phyloP scores from a whole-genome alignment of 1,140 invertebrate species.

The Drosophila sucinea region DNA sequence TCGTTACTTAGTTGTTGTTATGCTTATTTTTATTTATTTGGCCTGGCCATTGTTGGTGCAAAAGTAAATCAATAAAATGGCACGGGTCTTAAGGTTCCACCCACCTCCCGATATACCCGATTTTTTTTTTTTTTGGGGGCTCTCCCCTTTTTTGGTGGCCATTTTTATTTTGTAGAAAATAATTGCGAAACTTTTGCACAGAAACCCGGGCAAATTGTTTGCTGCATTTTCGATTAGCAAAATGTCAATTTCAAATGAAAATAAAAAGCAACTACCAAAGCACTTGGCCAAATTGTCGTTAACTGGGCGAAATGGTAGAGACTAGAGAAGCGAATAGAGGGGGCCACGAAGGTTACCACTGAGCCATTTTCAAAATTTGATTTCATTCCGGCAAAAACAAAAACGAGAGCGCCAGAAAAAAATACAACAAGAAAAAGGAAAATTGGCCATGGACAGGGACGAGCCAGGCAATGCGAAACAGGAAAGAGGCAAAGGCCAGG shows the following conservation, averaged over 20 bases:
- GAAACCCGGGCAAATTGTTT: conserved; percentile 70
- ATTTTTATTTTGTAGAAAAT: conserved; percentile 59
- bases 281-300: conserved; percentile 63
- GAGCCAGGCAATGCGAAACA: conserved; percentile 26
- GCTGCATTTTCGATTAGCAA: conserved; percentile 80
- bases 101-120: background rate
- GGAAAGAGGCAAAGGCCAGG: conserved; percentile 15
- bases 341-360: background rate
- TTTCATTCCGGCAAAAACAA: conserved; percentile 45
- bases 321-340: background rate
- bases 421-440: background rate
- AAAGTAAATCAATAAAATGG: conserved; percentile 78
- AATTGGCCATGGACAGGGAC: conserved; percentile 60
- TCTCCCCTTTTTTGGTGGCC: background rate
- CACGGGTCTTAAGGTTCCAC: conserved; percentile 54
- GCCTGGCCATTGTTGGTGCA: conserved; percentile 66
- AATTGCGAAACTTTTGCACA: conserved; percentile 74
- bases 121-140: background rate
- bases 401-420: background rate
- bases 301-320: conserved; percentile 36
- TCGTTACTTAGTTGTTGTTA: conserved; percentile 71
- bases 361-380: conserved; percentile 77
- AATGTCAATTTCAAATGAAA: conserved; percentile 74
- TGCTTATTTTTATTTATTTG: conserved; percentile 80
- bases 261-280: conserved; percentile 63